Evolutionary conservation across 2,797 vertebrate species (phyloP), one percentile per base, ranked within the genome.

Genomic region (Enteromius paludinosus): DNA sequence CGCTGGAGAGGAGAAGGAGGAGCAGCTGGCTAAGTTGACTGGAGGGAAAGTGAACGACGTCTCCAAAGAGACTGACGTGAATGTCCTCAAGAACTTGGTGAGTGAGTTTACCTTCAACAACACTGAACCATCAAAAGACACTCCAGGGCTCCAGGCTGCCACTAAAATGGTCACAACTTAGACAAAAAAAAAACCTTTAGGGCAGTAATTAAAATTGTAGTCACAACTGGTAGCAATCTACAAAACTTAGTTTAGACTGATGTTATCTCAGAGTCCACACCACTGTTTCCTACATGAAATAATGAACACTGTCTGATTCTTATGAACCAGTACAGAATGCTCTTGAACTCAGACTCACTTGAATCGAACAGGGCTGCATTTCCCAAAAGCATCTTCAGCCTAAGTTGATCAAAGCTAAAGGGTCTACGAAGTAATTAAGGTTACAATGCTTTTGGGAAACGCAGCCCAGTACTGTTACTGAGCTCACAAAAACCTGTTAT

Each of bases 41-140:
- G 80, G 76, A 61, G 79, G 23, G 20, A 81, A 74, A 83, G 74
- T 70, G 65, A 78, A 71, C 68, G 85, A 83, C 23, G 25, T 76
- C 65, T 79, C 81, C 33, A 64, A 83, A 74, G 77, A 72, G 79
- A 87, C 43, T 30, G 86, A 89, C 7, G 25, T 83, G 20, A 86
- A 70, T 10, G 72, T 79, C 73, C 72, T 88, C 30, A 86, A 86
- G 78, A 84, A 81, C 45, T 64, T 86, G 89, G 90, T 89, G 78
- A 89, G 88, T 84, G 79, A 56, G 45, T 54, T 72, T 73, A 56
- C 3, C 81, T 75, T 84, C 43, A 43, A 4, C 3, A 35, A 33
- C 30, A 23, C 4, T 41, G 71, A 68, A 38, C 62, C 49, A 76
- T 52, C 38, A 81, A 61, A 30, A 47, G 41, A 20, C 68, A n/a